Conservation (phyloP, 1,140 invertebrate genomes). For the Riptortus pedestris region DNA sequence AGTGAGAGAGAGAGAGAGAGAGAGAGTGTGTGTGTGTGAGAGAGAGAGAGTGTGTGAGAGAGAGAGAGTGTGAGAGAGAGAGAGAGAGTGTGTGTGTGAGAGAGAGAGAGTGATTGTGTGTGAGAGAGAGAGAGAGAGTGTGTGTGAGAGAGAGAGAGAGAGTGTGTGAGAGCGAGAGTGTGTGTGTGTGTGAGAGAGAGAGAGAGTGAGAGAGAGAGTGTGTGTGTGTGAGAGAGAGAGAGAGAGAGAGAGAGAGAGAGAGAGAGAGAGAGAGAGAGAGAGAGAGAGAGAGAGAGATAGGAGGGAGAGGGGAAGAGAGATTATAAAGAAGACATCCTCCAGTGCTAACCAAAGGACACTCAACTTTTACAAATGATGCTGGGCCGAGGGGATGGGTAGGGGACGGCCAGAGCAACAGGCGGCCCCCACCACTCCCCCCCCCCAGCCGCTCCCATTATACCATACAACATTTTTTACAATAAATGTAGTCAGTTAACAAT, state of each 20-base stretch:
- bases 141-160: conserved; percentile 22
- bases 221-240: conserved; percentile 29
- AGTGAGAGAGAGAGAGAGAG: conserved; percentile 23
- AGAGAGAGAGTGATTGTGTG: conserved; percentile 18
- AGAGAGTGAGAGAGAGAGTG: conserved; percentile 34
- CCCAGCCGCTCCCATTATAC: no score
- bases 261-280: conserved; percentile 34
- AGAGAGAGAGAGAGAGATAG: conserved; percentile 19
- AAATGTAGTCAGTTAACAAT: no score
- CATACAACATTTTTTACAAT: no score
- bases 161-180: not conserved
- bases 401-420: no score
- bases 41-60: conserved; percentile 11
- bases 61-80: conserved; percentile 25
- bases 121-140: conserved; percentile 22
- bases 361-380: not conserved
- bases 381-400: not conserved
- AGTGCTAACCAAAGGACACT: not conserved
- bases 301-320: conserved; percentile 10
- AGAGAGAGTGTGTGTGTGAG: conserved; percentile 22
- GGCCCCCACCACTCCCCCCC: not conserved
- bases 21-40: conserved; percentile 16
- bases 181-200: conserved; percentile 27
- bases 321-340: not conserved
- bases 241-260: conserved; percentile 28